Percentiles rank a stretch among this genome's conserved stretches.
Conservation (phyloP, 2,888 invertebrate species). For the Diabrotica balteata region DNA sequence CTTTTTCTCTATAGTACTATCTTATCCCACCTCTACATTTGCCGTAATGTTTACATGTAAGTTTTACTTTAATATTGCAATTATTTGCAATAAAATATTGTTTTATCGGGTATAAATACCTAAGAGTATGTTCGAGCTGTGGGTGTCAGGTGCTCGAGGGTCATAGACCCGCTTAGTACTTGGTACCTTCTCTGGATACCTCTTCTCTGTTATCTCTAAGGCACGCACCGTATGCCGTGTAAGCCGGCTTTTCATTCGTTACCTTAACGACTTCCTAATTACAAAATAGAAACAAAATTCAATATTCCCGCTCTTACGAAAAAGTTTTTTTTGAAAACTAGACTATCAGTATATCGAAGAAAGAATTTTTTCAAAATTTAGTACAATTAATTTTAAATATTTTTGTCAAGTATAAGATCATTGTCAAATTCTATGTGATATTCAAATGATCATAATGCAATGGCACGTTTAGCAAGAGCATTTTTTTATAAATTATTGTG, state of each 20-base stretch:
- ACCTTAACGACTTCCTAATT: slow-evolving; percentile 46
- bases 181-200: not conserved
- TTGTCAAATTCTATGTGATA: no score
- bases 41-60: slow-evolving; percentile 48
- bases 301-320: not conserved
- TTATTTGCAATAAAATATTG: slow-evolving; percentile 59
- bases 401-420: no score
- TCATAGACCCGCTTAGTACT: slow-evolving; percentile 53
- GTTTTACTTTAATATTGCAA: slow-evolving; percentile 57
- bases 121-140: slow-evolving; percentile 50
- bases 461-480: no score
- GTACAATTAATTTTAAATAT: no score
- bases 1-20: no score
- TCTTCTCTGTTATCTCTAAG: slow-evolving; percentile 36
- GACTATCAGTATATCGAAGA: no score
- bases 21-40: no score
- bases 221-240: slow-evolving; percentile 46
- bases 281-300: slow-evolving; percentile 11
- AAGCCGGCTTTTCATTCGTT: slow-evolving; percentile 39
- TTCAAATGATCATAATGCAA: no score
- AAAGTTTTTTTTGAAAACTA: no score
- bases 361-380: no score
- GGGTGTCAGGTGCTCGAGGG: slow-evolving; percentile 60
- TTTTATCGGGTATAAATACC: slow-evolving; percentile 60
- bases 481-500: no score